A percentile compares a stretch with the other conserved stretches of the same genome.
These are phyloP conservation scores for Zoanthus sansibaricus DNA, from an alignment of 92 coral and sea anemone genomes.

Conservation along the genomic window DNA sequence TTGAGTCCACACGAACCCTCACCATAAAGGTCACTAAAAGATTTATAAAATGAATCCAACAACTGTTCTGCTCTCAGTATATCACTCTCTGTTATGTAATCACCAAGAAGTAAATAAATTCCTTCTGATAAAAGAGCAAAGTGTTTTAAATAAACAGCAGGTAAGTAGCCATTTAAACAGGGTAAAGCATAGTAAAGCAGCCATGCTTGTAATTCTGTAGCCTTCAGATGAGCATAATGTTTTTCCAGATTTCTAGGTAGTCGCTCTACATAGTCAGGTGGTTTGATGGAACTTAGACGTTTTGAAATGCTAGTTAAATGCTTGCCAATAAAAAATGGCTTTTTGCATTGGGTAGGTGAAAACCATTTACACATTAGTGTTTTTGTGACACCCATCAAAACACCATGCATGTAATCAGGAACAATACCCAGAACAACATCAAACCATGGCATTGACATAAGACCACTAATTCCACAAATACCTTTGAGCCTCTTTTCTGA, in stretches of 20 bases:
- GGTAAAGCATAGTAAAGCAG: constrained; percentile 67
- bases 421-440: constrained; percentile 52
- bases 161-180: constrained; percentile 55
- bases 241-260: constrained; percentile 68
- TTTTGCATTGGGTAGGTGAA: constrained; percentile 55
- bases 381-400: constrained; percentile 66
- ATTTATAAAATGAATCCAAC: constrained; percentile 31
- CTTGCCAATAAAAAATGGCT: constrained; percentile 55
- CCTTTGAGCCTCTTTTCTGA: constrained; percentile 42
- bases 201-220: constrained; percentile 78
- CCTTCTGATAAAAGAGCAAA: constrained; percentile 68
- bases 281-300: constrained; percentile 44
- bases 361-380: constrained; percentile 61
- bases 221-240: constrained; percentile 56
- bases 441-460: constrained; percentile 54
- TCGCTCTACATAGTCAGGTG: constrained; percentile 70
- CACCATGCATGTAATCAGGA: constrained; percentile 63
- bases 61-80: constrained; percentile 54
- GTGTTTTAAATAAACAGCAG: constrained; percentile 57
- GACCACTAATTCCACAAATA: constrained; percentile 39
- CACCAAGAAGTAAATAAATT: constrained; percentile 58
- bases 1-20: constrained; percentile 67
- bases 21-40: constrained; percentile 55
- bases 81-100: constrained; percentile 39
- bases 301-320: constrained; percentile 53